A percentile compares a stretch with the other conserved stretches of the same genome.
phyloP scores from a whole-genome alignment of 2,797 vertebrate genomes.

The Capromys pilorides region DNA sequence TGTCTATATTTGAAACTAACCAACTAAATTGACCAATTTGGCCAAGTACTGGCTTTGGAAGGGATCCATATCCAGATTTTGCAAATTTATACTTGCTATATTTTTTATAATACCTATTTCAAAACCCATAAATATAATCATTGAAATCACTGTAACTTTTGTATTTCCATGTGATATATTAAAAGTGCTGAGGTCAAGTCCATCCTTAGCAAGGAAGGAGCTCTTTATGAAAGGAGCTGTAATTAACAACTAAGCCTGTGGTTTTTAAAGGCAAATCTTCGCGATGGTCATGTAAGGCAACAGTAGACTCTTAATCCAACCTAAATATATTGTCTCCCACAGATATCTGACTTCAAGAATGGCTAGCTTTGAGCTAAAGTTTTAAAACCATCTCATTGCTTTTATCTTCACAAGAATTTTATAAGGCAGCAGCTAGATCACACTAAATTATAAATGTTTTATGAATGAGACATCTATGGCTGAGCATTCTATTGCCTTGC shows the following conservation, averaged over 20 bases:
- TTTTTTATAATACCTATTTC: not conserved
- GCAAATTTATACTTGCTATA: not conserved
- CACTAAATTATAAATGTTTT: not conserved
- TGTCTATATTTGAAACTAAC: not conserved
- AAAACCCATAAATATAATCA: not conserved
- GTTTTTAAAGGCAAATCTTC: not conserved
- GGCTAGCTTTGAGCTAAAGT: not conserved
- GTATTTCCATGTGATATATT: not conserved
- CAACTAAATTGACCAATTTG: not conserved
- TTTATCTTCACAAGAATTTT: not conserved
- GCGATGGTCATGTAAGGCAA: not conserved
- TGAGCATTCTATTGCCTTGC: not conserved
- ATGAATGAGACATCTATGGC: not conserved
- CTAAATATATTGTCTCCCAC: not conserved
- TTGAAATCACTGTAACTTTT: not conserved
- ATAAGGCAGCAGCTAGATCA: not conserved
- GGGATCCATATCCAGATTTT: not conserved
- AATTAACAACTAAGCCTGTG: not conserved
- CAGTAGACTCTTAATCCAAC: not conserved
- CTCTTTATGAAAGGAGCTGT: not conserved
- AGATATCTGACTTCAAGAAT: not conserved
- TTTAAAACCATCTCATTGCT: not conserved
- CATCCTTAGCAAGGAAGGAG: not conserved
- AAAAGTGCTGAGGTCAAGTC: not conserved
- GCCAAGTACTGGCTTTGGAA: not conserved